Base-by-base conservation (phyloP, 2,888 invertebrate genomes). In the Drosophila cracens region DNA sequence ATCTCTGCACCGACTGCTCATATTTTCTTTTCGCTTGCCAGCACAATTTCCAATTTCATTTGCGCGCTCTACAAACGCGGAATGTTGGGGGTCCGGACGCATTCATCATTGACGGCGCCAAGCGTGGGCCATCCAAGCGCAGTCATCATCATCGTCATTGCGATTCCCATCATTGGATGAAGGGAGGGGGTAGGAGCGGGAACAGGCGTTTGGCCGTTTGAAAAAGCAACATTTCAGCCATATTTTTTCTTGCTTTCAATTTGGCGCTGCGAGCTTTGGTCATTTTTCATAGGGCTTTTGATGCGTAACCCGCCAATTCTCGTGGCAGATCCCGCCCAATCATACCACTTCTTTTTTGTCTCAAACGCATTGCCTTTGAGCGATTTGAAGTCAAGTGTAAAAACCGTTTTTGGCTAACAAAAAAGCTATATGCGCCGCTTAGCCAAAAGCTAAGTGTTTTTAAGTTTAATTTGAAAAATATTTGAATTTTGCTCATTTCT, bases 331-430 rank as follows among this genome's bases (percentile, higher is more conserved):
- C 33, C 52, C 21, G n/a, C 34, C 52, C 11, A n/a, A 21, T 27
- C 46, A 46, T 21, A 34, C 18, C 34, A 8, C 27, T 29, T 21
- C 29, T 49, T 34, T 31, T 18, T 25, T 40, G 43, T 36, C 48
- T 57, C 49, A 76, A 87, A 82, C 85, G 88, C 86, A 86, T 80
- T 74, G 76, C 89, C 87, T 90, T 90, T 90, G 89, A 90, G 77
- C 91, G 76, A 90, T 90, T 87, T 90, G 83, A 90, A 90, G 90
- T 86, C 90, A 90, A 91, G 91, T 90, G 89, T 90, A 90, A 90
- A 86, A 76, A 82, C 81, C 75, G 83, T 79, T 86, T 87, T 87
- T 82, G 76, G 70, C 79, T 75, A 80, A 70, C 73, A 73, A 81
- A 71, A 67, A 79, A 83, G 73, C 65, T 49, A 34, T 60, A 49